phyloP scores from a whole-genome alignment of 1,140 invertebrate species.

The Ruditapes philippinarum region DNA sequence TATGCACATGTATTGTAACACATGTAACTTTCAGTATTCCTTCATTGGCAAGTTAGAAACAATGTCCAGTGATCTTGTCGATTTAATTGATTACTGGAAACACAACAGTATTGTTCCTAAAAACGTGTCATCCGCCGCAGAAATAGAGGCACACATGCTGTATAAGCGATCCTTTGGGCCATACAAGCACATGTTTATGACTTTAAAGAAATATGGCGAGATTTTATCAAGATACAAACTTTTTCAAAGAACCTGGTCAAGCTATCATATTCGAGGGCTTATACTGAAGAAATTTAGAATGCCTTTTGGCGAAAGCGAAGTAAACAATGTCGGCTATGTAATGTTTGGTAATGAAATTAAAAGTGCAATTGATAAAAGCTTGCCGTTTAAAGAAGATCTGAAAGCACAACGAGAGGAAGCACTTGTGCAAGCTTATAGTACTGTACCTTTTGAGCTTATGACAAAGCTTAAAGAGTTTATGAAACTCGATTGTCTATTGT shows the following conservation, averaged over 20 bases:
- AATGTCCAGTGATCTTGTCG: conserved; percentile 16
- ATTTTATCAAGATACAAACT: neutral
- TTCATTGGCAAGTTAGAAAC: conserved; percentile 6
- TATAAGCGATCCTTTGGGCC: neutral
- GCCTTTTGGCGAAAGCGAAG: neutral
- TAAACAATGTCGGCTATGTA: neutral
- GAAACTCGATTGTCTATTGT: neutral
- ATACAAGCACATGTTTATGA: neutral
- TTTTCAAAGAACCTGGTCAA: neutral
- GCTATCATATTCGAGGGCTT: neutral
- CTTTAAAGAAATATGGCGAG: neutral
- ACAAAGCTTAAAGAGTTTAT: neutral
- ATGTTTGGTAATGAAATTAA: neutral
- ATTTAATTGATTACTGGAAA: neutral
- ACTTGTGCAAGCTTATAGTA: neutral
- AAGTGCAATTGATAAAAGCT: neutral
- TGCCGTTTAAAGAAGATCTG: neutral
- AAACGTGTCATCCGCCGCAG: neutral
- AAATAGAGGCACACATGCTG: neutral
- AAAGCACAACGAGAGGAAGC: neutral
- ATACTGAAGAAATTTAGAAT: neutral
- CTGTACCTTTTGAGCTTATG: neutral
- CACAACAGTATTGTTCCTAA: neutral
- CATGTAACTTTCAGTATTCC: neutral
- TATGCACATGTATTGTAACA: neutral